Conservation (phyloP, 2,888 invertebrate species). For the Sturmia bella region DNA sequence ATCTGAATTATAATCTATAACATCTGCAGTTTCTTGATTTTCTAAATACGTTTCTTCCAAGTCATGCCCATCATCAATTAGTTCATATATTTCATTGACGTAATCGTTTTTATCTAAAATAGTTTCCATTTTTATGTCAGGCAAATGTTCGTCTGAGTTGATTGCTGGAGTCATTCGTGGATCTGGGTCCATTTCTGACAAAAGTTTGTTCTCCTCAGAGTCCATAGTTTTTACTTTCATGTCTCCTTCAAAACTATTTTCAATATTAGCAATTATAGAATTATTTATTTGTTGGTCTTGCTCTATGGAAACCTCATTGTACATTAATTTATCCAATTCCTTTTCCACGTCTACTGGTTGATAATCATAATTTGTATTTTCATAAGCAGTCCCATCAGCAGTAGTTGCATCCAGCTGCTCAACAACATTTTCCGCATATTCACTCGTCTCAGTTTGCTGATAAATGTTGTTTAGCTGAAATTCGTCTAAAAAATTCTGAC, state of each 20-base stretch:
- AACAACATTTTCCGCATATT: neutral
- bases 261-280: neutral
- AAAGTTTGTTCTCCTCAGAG: neutral
- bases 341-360: neutral
- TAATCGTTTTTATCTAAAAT: constrained; percentile 55
- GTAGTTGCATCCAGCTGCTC: neutral
- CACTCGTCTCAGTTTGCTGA: neutral
- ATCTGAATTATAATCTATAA: constrained; percentile 12
- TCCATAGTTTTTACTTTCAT: neutral
- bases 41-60: neutral
- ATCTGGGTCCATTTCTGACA: neutral
- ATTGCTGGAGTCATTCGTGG: neutral
- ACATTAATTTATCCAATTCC: neutral
- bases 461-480: neutral
- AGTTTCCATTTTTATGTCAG: constrained; percentile 3
- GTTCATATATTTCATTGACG: constrained; percentile 62
- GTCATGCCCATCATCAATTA: constrained; percentile 50
- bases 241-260: neutral
- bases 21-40: neutral
- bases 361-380: neutral
- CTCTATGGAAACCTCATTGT: neutral
- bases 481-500: neutral
- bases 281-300: neutral
- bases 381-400: neutral
- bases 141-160: neutral